Evolutionary conservation across 2,888 invertebrate species (phyloP).

Genomic region (Rhamnusium bicolor): DNA sequence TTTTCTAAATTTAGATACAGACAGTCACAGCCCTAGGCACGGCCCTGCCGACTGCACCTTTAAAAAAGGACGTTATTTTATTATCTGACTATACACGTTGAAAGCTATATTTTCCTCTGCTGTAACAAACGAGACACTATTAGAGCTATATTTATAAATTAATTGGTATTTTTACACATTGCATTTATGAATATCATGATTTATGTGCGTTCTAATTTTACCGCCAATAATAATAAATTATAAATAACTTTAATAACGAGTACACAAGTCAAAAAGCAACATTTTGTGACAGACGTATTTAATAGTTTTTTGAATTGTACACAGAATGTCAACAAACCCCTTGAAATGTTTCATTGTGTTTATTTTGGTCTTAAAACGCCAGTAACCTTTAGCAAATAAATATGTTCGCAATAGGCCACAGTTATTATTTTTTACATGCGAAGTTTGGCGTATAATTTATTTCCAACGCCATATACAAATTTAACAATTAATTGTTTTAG

Average conservation of each 20-base stretch:
- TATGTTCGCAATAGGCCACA: not conserved
- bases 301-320: not conserved
- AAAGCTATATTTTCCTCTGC: not conserved
- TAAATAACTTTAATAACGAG: not conserved
- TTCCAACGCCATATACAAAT: not conserved
- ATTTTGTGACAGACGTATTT: not conserved
- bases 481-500: not conserved
- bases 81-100: not conserved
- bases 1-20: too few relatives aligned
- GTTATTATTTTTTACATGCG: not conserved
- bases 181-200: conserved; percentile 11
- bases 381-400: not conserved
- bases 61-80: too few relatives aligned
- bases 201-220: conserved; percentile 5
- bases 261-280: not conserved
- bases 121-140: not conserved
- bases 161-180: conserved; percentile 24
- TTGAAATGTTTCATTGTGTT: not conserved
- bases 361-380: not conserved
- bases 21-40: too few relatives aligned
- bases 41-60: too few relatives aligned
- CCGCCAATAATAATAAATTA: conserved; percentile 13
- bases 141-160: conserved; percentile 12
- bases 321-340: conserved; percentile 22
- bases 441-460: not conserved